Evolutionary conservation across 2,113 vertebrate genomes (phyloP).

Genomic region (Arothron firmamentum): DNA sequence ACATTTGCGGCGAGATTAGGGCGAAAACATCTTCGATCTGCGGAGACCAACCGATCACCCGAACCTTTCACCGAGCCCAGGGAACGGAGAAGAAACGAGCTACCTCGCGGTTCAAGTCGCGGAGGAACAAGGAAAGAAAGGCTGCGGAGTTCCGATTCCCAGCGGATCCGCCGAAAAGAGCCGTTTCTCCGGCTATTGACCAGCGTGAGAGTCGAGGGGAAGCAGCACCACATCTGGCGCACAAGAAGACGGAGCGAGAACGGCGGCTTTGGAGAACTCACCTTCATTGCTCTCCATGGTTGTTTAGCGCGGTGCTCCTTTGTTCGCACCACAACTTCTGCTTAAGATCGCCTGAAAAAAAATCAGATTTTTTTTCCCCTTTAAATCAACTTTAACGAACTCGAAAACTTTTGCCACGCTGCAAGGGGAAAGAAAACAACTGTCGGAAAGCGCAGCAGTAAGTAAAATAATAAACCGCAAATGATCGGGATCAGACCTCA

Average conservation of each 20-base stretch:
- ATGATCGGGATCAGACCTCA: constrained; percentile 72
- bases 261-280: constrained; percentile 75
- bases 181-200: constrained; percentile 51
- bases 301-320: constrained; percentile 16
- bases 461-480: constrained; percentile 7
- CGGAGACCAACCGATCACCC: constrained; percentile 49
- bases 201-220: constrained; percentile 59
- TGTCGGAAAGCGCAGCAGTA: no score
- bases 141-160: constrained; percentile 49
- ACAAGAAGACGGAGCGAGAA: constrained; percentile 60
- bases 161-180: constrained; percentile 50
- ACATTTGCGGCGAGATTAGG: constrained; percentile 67
- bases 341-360: constrained; percentile 64
- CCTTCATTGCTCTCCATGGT: constrained; percentile 63
- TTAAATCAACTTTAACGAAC: constrained; percentile 44
- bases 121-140: constrained; percentile 36
- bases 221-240: constrained; percentile 74
- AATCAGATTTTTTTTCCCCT: background rate
- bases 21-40: constrained; percentile 71
- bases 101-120: constrained; percentile 28
- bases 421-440: constrained; percentile 3
- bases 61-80: constrained; percentile 31
- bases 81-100: constrained; percentile 32
- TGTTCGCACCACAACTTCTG: constrained; percentile 10
- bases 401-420: constrained; percentile 57